Conservation (phyloP, 2,797 vertebrate genomes). For the Scyliorhinus canicula region DNA sequence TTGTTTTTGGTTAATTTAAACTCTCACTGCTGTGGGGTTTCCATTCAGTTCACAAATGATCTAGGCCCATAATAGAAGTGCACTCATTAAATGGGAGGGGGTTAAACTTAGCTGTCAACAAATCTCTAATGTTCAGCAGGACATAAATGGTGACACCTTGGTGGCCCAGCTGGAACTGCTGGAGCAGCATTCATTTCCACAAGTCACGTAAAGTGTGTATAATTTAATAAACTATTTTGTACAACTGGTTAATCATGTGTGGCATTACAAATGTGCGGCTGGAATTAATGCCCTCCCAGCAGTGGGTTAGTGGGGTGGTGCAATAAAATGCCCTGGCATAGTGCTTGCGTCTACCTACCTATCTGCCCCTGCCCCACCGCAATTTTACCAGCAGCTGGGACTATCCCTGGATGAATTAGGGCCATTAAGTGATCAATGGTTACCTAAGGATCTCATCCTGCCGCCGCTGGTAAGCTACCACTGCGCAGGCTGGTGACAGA, state of each 20-base stretch:
- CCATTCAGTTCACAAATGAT: background rate
- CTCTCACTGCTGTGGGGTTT: background rate
- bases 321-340: background rate
- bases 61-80: background rate
- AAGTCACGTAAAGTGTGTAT: background rate
- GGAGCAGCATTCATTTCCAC: background rate
- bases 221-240: background rate
- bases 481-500: too few species aligned
- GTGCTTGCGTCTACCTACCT: background rate
- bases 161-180: background rate
- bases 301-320: background rate
- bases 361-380: background rate
- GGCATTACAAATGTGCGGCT: background rate
- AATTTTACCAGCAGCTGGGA: background rate
- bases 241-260: background rate
- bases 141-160: too few species aligned
- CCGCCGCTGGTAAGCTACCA: too few species aligned
- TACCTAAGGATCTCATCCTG: background rate
- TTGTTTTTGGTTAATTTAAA: background rate
- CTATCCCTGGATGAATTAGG: background rate
- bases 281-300: background rate
- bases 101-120: background rate
- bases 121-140: background rate
- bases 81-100: background rate
- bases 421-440: background rate